Base-by-base conservation (phyloP, 1,140 invertebrate genomes). In the Gonioctena quinquepunctata region DNA sequence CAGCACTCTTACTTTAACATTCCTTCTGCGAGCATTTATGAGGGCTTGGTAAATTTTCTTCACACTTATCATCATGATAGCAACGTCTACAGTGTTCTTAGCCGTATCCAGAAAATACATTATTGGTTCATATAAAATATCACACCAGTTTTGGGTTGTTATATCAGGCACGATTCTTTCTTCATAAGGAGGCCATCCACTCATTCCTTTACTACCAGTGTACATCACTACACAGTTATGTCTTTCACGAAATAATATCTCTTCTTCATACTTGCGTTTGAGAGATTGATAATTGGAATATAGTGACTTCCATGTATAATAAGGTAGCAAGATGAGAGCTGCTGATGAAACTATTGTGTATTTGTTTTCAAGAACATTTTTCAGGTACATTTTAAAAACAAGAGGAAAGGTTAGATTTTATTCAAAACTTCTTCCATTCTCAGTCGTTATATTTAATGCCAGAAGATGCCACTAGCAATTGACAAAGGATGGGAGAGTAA, bases 151-250 rank as follows among this genome's bases (percentile, higher is more conserved):
- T 60, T 70, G 42, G 19, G 52, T 57, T n/a, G 57, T 64, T 8
- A 64, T 69, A 48, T 61, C 60, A 28, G 68, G 26, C 23, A 23
- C 26, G 5, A 68, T 56, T 61, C 26, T 57, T 19, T 65, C 52
- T 42, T 6, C 26, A 18, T 67, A 16, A 26, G 67, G 66, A 19
- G 72, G 72, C 73, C 73, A 75, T 23, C 70, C 73, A 23, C 13
- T 66, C n/a, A 72, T 66, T 13, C 68, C 52, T 33, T 56, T 70
- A 27, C 11, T 23, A 27, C 13, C 57, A 2, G 50, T 70, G 25
- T 72, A 75, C 62, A 66, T 75, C 3, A 75, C 52, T 26, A 72
- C 64, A 64, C 73, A 72, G 63, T 75, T 65, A 25, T 75, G 73
- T 21, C 73, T 69, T 68, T 72, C 33, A 3, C 68, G 42, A 56